Evolutionary conservation across 1,140 invertebrate species (phyloP).

Genomic region (Panagrolaimus sp.): DNA sequence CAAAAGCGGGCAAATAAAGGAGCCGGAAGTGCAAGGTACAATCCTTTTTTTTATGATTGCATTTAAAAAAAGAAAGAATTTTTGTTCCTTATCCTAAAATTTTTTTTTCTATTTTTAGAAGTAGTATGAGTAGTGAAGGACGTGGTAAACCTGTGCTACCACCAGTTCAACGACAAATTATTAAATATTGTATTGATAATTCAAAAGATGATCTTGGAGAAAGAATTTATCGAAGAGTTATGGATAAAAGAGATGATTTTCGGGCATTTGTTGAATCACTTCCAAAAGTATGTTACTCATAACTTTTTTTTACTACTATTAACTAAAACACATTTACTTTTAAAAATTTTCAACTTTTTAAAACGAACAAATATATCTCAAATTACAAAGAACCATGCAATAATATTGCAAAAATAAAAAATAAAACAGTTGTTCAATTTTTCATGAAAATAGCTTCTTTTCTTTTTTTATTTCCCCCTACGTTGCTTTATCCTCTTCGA

Average conservation of each 20-base stretch:
- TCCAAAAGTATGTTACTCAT: conserved; percentile 24
- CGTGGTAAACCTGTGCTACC: conserved; percentile 28
- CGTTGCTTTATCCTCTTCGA: conserved; percentile 2
- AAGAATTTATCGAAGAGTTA: conserved; percentile 36
- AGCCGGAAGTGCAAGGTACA: background rate
- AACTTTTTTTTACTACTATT: background rate
- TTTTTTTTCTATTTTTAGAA: conserved; percentile 20
- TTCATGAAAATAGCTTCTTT: background rate
- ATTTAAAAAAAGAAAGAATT: conserved; percentile 19
- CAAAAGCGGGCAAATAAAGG: conserved; percentile 25
- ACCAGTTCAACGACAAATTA: conserved; percentile 34
- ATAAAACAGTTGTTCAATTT: background rate
- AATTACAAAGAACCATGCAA: background rate
- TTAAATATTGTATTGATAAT: conserved; percentile 50
- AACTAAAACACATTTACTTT: background rate
- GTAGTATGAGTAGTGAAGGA: conserved; percentile 24
- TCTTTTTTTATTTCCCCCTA: background rate
- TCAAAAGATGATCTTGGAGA: conserved; percentile 50
- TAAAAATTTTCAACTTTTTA: background rate
- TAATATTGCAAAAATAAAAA: background rate
- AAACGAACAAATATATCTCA: background rate
- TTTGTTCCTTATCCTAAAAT: conserved; percentile 10
- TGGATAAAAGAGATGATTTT: conserved; percentile 47
- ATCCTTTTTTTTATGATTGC: background rate
- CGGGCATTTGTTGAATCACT: conserved; percentile 37